Percentiles rank a stretch among this genome's conserved stretches.
Conservation (phyloP, 2,888 invertebrate genomes). For the Ennomos quercinarius region DNA sequence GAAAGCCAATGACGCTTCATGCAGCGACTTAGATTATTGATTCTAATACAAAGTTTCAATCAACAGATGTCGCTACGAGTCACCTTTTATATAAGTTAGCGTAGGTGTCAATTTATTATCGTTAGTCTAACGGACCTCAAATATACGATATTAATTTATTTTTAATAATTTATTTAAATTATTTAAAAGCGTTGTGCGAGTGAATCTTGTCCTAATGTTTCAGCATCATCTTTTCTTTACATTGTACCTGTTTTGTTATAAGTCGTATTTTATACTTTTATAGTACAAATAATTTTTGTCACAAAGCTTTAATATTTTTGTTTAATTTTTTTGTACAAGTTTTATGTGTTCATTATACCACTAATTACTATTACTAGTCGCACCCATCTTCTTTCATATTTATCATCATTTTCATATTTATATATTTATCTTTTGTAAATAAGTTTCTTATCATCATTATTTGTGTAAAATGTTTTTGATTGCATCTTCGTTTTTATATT, state of each 20-base stretch:
- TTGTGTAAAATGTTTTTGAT: constrained; percentile 75
- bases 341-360: constrained; percentile 61
- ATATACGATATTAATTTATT: constrained; percentile 72
- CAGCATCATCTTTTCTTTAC: constrained; percentile 54
- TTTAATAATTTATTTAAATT: constrained; percentile 78
- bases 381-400: constrained; percentile 32
- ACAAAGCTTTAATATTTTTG: constrained; percentile 67
- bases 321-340: constrained; percentile 49
- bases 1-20: constrained; percentile 56
- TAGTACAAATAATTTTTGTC: constrained; percentile 65
- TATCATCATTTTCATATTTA: constrained; percentile 30
- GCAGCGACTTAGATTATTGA: constrained; percentile 42
- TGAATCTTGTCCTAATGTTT: constrained; percentile 66
- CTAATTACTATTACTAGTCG: constrained; percentile 62
- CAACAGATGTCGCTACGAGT: constrained; percentile 22
- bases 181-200: constrained; percentile 63
- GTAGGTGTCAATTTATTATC: constrained; percentile 44
- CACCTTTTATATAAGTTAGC: constrained; percentile 52
- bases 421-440: constrained; percentile 75
- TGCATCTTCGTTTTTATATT: constrained; percentile 64
- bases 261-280: constrained; percentile 54
- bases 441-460: constrained; percentile 72
- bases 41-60: constrained; percentile 25
- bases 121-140: constrained; percentile 68
- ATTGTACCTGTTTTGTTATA: constrained; percentile 67